Evolutionary conservation across 2,797 vertebrate genomes (phyloP).

Genomic region (Argya squamiceps): DNA sequence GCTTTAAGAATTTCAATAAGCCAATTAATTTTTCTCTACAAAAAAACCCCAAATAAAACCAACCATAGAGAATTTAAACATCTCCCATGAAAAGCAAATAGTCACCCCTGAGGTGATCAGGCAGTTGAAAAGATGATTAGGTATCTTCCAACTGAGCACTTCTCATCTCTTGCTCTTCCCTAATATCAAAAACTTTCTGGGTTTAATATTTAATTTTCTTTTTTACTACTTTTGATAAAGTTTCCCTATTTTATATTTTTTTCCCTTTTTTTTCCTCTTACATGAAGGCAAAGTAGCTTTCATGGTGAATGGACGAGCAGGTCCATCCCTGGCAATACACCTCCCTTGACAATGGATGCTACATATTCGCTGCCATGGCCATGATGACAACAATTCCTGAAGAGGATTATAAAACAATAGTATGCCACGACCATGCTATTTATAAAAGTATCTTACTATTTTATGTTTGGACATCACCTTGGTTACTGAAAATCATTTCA

Average conservation of each 20-base stretch:
- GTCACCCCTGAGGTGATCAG: not conserved
- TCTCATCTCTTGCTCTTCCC: not conserved
- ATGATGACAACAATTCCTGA: not conserved
- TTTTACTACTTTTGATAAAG: not conserved
- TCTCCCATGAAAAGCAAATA: not conserved
- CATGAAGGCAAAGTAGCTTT: not conserved
- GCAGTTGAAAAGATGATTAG: not conserved
- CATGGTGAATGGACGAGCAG: not conserved
- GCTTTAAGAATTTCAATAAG: not conserved
- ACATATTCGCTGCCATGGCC: accelerated
- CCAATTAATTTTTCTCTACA: not conserved
- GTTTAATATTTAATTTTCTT: not conserved
- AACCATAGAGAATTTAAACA: not conserved
- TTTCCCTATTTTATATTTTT: not conserved
- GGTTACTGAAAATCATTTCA: not conserved
- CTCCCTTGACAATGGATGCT: not conserved
- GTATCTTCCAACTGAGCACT: not conserved
- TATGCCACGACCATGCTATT: not conserved
- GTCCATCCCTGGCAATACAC: not conserved
- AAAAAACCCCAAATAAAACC: not conserved
- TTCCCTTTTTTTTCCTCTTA: not conserved
- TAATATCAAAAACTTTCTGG: not conserved
- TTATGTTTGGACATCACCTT: not conserved
- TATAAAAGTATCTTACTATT: not conserved
- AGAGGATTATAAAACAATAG: not conserved